Conservation (phyloP, 2,888 invertebrate genomes). For the Eupithecia pulchellata region DNA sequence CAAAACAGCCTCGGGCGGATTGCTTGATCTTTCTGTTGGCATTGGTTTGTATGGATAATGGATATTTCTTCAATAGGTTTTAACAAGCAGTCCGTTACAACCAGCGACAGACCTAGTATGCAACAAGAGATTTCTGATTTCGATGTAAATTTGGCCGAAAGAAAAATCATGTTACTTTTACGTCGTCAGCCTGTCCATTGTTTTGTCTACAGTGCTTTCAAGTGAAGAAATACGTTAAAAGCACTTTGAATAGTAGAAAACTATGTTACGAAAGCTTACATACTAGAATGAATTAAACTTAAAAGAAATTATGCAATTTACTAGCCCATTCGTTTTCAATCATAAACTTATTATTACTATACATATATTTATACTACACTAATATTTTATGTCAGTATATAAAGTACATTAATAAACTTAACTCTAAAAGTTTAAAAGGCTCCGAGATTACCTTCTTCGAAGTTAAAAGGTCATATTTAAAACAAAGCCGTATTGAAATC, state of each 20-base stretch:
- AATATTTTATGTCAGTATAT: not conserved
- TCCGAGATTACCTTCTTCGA: not conserved
- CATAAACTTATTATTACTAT: no score
- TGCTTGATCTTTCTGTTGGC: not conserved
- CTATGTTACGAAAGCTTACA: not conserved
- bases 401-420: no score
- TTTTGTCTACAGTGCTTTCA: slow-evolving; percentile 33
- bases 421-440: not conserved
- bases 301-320: not conserved
- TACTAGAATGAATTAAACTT: not conserved
- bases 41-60: not conserved
- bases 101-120: not conserved
- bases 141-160: slow-evolving; percentile 1
- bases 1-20: not conserved
- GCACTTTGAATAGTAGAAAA: slow-evolving; percentile 15
- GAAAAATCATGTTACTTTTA: slow-evolving; percentile 19
- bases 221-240: slow-evolving; percentile 22
- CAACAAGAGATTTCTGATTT: not conserved
- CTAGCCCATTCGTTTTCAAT: not conserved
- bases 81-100: not conserved
- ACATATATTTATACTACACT: no score
- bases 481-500: not conserved
- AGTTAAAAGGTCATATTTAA: not conserved
- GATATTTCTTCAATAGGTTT: not conserved
- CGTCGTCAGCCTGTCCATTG: slow-evolving; percentile 22